Evolutionary conservation across 2,888 invertebrate genomes (phyloP).

Genomic region (Dendrolimus houi): DNA sequence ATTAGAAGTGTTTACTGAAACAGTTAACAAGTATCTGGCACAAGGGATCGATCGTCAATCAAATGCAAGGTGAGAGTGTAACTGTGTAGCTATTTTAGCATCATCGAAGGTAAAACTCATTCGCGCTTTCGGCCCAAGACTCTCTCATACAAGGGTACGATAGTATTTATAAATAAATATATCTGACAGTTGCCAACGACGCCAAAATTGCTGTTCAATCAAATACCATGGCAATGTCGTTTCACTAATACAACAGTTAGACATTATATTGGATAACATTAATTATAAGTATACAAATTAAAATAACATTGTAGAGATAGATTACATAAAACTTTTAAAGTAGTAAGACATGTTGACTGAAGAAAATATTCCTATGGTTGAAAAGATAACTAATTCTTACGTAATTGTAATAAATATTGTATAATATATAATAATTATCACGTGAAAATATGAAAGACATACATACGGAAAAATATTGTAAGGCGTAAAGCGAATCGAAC

Average conservation of each 20-base stretch:
- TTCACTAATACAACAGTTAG: constrained; percentile 23
- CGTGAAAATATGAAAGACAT: constrained; percentile 19
- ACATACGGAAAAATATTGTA: constrained; percentile 25
- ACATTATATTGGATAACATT: neutral
- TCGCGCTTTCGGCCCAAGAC: constrained; percentile 71
- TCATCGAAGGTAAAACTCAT: constrained; percentile 74
- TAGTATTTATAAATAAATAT: constrained; percentile 67
- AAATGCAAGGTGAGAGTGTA: constrained; percentile 75
- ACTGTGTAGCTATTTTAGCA: constrained; percentile 71
- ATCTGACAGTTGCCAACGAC: constrained; percentile 59
- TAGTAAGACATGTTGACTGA: constrained; percentile 4
- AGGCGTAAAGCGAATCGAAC: constrained; percentile 25
- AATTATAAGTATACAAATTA: no score
- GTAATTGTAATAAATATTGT: no score
- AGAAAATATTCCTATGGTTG: no score
- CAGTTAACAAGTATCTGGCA: constrained; percentile 70
- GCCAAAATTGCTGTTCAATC: constrained; percentile 37
- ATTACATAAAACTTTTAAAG: neutral
- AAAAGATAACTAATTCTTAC: no score
- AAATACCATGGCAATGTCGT: constrained; percentile 32
- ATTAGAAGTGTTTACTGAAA: constrained; percentile 51
- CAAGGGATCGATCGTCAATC: constrained; percentile 75
- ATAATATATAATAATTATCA: no score
- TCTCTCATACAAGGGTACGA: constrained; percentile 68
- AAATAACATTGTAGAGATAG: no score